Conservation (phyloP, 2,888 invertebrate species). For the Scelioninae gen. 1 region DNA sequence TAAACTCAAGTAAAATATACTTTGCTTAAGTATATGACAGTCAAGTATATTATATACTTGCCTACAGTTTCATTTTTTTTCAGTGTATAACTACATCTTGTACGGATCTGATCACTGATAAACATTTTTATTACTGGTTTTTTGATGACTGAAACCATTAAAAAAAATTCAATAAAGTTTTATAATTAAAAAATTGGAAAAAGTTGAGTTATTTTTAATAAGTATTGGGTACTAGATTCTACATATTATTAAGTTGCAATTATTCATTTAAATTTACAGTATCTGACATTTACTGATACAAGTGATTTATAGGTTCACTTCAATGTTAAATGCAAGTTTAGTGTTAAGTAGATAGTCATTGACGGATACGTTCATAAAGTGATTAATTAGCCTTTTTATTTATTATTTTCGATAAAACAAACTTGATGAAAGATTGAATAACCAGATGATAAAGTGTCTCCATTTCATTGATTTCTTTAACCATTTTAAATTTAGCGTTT, state of each 20-base stretch:
- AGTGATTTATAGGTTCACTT: conserved; percentile 51
- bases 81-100: no score
- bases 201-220: conserved; percentile 7
- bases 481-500: background rate
- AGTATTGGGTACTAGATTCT: background rate
- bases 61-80: no score
- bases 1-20: no score
- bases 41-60: no score
- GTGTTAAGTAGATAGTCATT: conserved; percentile 45
- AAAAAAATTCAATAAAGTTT: no score
- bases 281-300: conserved; percentile 30
- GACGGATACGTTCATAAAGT: conserved; percentile 17
- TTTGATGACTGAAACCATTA: no score
- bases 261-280: conserved; percentile 12
- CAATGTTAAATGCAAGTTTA: conserved; percentile 40
- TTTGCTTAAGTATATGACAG: no score
- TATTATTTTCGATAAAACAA: conserved; percentile 9
- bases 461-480: background rate
- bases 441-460: background rate
- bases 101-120: no score
- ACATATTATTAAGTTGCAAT: conserved; percentile 23
- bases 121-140: no score
- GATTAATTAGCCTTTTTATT: conserved; percentile 37
- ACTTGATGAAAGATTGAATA: conserved; percentile 18
- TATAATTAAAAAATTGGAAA: no score